A percentile compares a stretch with the other conserved stretches of the same genome.
Evolutionary conservation across 92 coral and sea anemone species (phyloP).

Genomic region (Palythoa heliodiscus): DNA sequence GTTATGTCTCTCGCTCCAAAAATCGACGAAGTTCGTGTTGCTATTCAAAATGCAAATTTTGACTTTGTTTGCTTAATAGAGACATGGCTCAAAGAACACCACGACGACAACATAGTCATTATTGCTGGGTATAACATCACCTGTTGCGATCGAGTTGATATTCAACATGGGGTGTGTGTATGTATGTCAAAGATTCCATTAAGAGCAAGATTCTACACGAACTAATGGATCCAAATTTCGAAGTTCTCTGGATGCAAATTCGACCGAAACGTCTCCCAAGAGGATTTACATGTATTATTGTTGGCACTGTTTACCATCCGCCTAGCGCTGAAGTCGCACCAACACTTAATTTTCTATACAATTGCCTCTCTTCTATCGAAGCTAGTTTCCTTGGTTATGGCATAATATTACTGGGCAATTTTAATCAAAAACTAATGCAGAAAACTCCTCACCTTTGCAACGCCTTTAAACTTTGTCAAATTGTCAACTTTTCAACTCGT

Average conservation of each 20-base stretch:
- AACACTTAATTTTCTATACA: slow-evolving; percentile 20
- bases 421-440: no score
- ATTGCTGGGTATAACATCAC: slow-evolving; percentile 61
- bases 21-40: slow-evolving; percentile 65
- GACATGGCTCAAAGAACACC: slow-evolving; percentile 71
- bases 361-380: no score
- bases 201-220: slow-evolving; percentile 43
- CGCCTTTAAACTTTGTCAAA: no score
- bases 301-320: slow-evolving; percentile 48
- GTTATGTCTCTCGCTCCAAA: slow-evolving; percentile 42
- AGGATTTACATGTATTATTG: slow-evolving; percentile 49
- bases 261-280: slow-evolving; percentile 63
- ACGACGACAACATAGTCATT: slow-evolving; percentile 57
- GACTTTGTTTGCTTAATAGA: slow-evolving; percentile 63
- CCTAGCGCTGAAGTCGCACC: slow-evolving; percentile 29
- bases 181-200: slow-evolving; percentile 52
- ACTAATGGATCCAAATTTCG: slow-evolving; percentile 47
- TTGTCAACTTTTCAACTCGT: no score
- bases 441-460: no score
- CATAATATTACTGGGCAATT: no score
- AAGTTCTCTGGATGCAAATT: slow-evolving; percentile 61
- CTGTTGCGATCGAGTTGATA: slow-evolving; percentile 56
- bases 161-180: slow-evolving; percentile 64
- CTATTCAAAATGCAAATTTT: slow-evolving; percentile 55
- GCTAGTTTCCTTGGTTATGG: no score